Conservation (phyloP, 92 coral and sea anemone species). For the Heliopora coerulea region DNA sequence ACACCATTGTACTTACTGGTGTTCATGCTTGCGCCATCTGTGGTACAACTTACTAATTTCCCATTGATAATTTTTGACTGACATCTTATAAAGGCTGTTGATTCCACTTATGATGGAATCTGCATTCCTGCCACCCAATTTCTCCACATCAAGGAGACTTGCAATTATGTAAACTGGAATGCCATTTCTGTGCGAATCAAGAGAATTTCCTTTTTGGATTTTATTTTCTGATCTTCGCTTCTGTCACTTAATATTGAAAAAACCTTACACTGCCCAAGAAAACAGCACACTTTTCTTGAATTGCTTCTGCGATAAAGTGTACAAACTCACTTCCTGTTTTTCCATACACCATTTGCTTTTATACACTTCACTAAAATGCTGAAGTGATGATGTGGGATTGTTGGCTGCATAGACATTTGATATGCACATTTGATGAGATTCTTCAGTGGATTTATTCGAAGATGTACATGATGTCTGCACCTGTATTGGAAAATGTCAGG, state of each 20-base stretch:
- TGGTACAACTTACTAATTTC: constrained; percentile 39
- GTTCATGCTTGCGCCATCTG: constrained; percentile 46
- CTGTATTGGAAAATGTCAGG: too few relatives aligned
- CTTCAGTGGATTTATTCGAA: constrained; percentile 25
- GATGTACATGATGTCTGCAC: background rate
- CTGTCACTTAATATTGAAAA: constrained; percentile 47
- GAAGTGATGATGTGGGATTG: constrained; percentile 46
- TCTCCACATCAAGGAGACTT: constrained; percentile 45
- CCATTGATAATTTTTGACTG: constrained; percentile 31
- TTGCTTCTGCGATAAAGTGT: constrained; percentile 36
- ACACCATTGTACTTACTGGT: constrained; percentile 43
- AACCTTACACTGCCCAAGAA: constrained; percentile 34
- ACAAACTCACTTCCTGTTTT: constrained; percentile 45
- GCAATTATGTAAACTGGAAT: constrained; percentile 47
- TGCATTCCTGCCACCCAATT: constrained; percentile 43
- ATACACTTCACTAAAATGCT: constrained; percentile 42
- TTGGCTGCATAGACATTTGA: constrained; percentile 42
- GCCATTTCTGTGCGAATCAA: constrained; percentile 35
- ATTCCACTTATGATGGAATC: constrained; percentile 39
- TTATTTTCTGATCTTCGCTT: constrained; percentile 36
- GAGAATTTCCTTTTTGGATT: constrained; percentile 42
- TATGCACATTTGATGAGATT: too few relatives aligned
- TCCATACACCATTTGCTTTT: constrained; percentile 45
- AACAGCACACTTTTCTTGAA: constrained; percentile 30
- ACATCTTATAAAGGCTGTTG: constrained; percentile 39